phyloP scores from a whole-genome alignment of 2,113 vertebrate species.

The Machaerirhynchus nigripectus region DNA sequence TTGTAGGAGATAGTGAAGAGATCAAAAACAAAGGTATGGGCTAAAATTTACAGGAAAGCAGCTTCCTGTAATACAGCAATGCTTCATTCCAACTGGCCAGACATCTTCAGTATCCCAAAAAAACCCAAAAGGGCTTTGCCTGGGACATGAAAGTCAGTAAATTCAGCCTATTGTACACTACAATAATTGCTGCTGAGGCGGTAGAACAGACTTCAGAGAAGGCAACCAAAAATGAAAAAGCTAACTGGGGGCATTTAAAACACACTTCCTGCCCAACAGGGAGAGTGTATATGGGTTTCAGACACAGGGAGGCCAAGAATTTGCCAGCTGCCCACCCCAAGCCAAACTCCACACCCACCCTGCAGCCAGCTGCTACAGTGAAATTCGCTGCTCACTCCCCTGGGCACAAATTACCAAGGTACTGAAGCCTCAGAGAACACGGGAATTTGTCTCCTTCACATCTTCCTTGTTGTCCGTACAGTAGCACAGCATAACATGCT shows the following conservation, averaged over 20 bases:
- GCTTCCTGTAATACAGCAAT: not conserved
- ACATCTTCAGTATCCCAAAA: not conserved
- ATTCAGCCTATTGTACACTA: not conserved
- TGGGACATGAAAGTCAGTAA: not conserved
- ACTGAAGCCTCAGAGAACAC: not conserved
- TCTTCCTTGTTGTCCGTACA: accelerated
- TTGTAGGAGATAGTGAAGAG: not conserved
- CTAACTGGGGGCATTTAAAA: not conserved
- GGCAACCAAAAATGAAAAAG: not conserved
- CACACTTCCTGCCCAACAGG: not conserved
- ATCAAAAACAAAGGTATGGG: not conserved
- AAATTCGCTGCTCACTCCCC: not conserved
- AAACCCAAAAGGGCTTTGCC: not conserved
- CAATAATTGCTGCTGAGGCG: not conserved
- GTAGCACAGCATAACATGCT: not conserved
- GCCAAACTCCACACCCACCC: not conserved
- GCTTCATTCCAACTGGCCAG: not conserved
- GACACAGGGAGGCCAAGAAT: not conserved
- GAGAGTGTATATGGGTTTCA: accelerated
- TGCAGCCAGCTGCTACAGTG: not conserved
- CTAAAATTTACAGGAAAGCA: not conserved
- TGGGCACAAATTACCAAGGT: not conserved
- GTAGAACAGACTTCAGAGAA: not conserved
- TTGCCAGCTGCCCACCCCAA: not conserved
- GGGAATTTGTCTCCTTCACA: not conserved